Percentiles rank a stretch among this genome's conserved stretches.
phyloP scores from a whole-genome alignment of 2,113 vertebrate species.

The Ancistrus triradiatus region DNA sequence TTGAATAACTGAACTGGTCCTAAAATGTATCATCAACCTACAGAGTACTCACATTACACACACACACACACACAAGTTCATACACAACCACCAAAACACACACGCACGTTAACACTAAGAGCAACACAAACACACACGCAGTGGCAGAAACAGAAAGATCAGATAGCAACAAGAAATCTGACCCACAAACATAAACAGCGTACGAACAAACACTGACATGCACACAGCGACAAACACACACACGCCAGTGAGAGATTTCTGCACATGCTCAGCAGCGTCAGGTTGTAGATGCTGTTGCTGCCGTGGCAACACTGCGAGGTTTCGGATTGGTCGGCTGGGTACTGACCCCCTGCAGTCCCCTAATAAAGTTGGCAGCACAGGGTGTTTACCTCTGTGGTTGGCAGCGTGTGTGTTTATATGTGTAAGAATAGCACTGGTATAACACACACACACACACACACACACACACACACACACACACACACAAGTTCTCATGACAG shows the following conservation, averaged over 20 bases:
- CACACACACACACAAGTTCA: too few species aligned
- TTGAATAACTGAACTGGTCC: too few species aligned
- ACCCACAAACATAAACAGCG: too few species aligned
- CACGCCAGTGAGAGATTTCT: background rate
- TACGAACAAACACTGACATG: background rate
- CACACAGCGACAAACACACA: background rate
- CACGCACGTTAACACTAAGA: too few species aligned
- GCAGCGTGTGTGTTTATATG: conserved; percentile 13
- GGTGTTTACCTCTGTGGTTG: background rate
- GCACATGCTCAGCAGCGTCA: background rate
- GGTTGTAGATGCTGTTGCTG: conserved; percentile 1
- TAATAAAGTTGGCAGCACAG: conserved; percentile 26
- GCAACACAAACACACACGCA: background rate
- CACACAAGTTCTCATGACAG: background rate
- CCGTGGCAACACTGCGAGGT: background rate
- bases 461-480: conserved; percentile 9
- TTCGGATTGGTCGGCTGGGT: conserved; percentile 16
- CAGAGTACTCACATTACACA: too few species aligned
- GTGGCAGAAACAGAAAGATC: background rate
- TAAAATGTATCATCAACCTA: too few species aligned
- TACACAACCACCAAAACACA: too few species aligned
- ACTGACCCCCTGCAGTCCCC: conserved; percentile 28
- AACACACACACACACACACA: conserved; percentile 8
- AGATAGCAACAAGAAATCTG: too few species aligned
- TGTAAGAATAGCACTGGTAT: conserved; percentile 12